Percentiles rank a stretch among this genome's conserved stretches.
phyloP scores from a whole-genome alignment of 2,797 vertebrate genomes.

The Nannoperca obscura region DNA sequence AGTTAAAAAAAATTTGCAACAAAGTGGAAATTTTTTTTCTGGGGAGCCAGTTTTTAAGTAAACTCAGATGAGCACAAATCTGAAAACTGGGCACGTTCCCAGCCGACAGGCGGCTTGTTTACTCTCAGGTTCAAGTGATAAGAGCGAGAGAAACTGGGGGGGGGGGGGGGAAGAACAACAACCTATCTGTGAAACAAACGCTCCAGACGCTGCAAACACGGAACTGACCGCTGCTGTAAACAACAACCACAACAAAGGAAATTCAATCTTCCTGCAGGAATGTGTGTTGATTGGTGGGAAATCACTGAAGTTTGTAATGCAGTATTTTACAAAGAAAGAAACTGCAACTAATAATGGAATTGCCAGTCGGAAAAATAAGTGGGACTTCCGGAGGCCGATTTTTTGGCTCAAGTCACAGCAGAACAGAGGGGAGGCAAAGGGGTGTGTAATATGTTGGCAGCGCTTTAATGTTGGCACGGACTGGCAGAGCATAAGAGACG shows the following conservation, averaged over 20 bases:
- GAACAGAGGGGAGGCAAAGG: slow-evolving; percentile 68
- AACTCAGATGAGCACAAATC: slow-evolving; percentile 66
- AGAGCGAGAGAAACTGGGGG: slow-evolving; percentile 31
- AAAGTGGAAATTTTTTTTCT: not conserved
- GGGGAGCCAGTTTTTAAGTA: slow-evolving; percentile 15
- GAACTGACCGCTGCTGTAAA: slow-evolving; percentile 69
- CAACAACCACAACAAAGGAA: slow-evolving; percentile 76
- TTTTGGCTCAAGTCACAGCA: slow-evolving; percentile 46
- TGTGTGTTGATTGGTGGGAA: slow-evolving; percentile 27
- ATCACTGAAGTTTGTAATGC: slow-evolving; percentile 15
- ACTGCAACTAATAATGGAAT: slow-evolving; percentile 32
- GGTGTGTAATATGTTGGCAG: slow-evolving; percentile 82
- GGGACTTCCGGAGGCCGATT: slow-evolving; percentile 18
- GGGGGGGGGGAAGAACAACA: slow-evolving; percentile 13
- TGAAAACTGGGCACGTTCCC: slow-evolving; percentile 50
- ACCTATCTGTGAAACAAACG: slow-evolving; percentile 27
- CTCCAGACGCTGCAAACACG: slow-evolving; percentile 51
- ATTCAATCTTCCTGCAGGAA: slow-evolving; percentile 56
- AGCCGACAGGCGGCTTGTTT: slow-evolving; percentile 62
- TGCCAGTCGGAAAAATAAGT: slow-evolving; percentile 15
- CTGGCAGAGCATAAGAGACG: slow-evolving; percentile 59
- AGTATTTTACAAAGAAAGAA: slow-evolving; percentile 25
- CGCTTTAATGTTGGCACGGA: slow-evolving; percentile 66
- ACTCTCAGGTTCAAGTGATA: slow-evolving; percentile 67
- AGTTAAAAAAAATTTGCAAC: not conserved